These are phyloP conservation scores for Eupithecia centaureata DNA, from an alignment of 2,888 invertebrate genomes.

Conservation along the genomic window DNA sequence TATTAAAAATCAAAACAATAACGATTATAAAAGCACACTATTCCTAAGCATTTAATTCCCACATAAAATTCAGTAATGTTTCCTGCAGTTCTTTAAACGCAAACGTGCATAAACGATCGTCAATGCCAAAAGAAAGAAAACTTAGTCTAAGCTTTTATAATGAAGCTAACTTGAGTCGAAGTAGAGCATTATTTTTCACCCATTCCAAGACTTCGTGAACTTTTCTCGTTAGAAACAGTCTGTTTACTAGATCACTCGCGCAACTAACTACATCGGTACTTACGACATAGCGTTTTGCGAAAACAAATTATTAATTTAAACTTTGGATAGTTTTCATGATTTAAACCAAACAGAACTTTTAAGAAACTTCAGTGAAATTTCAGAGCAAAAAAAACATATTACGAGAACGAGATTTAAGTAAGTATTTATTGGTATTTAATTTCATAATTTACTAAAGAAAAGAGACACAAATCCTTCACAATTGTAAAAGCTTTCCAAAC, in stretches of 20 bases:
- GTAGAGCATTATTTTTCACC: constrained; percentile 41
- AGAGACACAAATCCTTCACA: constrained; percentile 4
- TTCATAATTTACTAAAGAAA: neutral
- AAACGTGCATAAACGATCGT: neutral
- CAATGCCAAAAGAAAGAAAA: neutral
- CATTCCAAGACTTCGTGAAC: constrained; percentile 50
- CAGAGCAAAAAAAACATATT: too few relatives aligned
- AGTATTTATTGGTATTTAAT: neutral
- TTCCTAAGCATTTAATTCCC: neutral
- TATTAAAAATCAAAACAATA: too few relatives aligned
- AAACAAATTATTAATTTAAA: constrained; percentile 51
- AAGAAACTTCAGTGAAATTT: neutral
- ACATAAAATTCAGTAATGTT: neutral
- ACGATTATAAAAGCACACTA: too few relatives aligned
- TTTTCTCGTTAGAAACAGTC: constrained; percentile 64
- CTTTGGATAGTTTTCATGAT: constrained; percentile 36
- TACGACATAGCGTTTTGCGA: constrained; percentile 46
- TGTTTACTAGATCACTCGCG: constrained; percentile 52
- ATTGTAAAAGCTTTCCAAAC: constrained; percentile 17
- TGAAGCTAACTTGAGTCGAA: constrained; percentile 17
- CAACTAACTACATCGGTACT: constrained; percentile 43
- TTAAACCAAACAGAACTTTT: constrained; percentile 26
- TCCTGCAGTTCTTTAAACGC: neutral
- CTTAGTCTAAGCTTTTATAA: constrained; percentile 24
- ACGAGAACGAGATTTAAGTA: neutral